These are phyloP conservation scores for Pteruthius melanotis DNA, from an alignment of 2,113 vertebrate species.

Conservation along the genomic window DNA sequence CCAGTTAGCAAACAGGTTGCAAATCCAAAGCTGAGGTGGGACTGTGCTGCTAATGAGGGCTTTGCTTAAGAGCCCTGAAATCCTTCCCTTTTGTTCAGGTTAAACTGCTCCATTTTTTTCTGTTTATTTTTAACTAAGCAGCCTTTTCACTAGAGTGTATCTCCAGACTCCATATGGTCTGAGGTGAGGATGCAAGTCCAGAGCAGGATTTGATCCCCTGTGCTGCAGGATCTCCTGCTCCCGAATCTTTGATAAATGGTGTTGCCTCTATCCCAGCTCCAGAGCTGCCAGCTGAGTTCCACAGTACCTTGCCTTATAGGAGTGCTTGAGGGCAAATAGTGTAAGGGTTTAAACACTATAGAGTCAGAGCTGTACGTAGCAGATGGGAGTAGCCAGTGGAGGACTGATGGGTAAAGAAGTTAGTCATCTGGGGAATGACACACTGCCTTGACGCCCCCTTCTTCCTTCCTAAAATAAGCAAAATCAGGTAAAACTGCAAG, in stretches of 20 bases:
- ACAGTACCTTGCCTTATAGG: neutral
- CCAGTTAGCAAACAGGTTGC: neutral
- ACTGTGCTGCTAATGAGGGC: neutral
- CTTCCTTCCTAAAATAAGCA: neutral
- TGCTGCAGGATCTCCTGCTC: fast-evolving
- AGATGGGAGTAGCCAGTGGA: neutral
- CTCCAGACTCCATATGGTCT: neutral
- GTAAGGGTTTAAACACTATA: neutral
- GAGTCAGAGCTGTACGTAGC: neutral
- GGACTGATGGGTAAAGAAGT: neutral
- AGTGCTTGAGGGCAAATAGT: neutral
- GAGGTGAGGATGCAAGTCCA: neutral
- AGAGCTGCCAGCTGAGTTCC: neutral
- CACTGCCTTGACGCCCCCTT: neutral
- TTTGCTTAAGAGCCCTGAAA: neutral
- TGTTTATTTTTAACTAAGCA: neutral
- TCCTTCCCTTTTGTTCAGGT: neutral
- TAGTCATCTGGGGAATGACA: neutral
- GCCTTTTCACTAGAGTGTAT: neutral
- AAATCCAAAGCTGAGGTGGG: neutral
- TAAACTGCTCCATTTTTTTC: neutral
- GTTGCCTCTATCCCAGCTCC: neutral
- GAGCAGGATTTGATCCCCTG: neutral
- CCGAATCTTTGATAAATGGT: neutral
- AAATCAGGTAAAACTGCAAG: neutral